phyloP scores from a whole-genome alignment of 2,888 invertebrate species.

The Aquatica leii region DNA sequence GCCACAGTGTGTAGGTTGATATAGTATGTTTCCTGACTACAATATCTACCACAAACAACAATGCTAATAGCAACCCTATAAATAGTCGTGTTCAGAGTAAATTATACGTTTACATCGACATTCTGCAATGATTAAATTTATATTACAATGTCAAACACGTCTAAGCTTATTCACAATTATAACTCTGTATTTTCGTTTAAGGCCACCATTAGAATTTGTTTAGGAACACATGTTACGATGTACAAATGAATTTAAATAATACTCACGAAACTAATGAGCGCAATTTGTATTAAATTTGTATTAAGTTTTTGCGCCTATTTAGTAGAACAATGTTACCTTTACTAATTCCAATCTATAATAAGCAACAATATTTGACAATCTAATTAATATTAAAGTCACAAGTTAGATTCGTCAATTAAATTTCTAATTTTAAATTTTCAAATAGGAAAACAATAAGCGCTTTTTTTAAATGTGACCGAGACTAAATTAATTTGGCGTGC shows the following conservation, averaged over 20 bases:
- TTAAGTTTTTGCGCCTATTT: background rate
- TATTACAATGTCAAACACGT: constrained; percentile 30
- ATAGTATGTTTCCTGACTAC: constrained; percentile 22
- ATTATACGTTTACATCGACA: constrained; percentile 26
- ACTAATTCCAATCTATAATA: too few species aligned
- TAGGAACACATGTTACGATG: constrained; percentile 22
- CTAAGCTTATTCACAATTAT: constrained; percentile 32
- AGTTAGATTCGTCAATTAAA: background rate
- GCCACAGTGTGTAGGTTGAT: constrained; percentile 26
- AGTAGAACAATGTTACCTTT: background rate
- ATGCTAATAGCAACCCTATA: constrained; percentile 25
- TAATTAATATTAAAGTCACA: background rate
- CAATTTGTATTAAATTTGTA: background rate
- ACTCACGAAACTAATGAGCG: constrained; percentile 16
- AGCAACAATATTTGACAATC: constrained; percentile 7
- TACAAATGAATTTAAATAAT: constrained; percentile 27
- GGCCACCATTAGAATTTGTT: constrained; percentile 27
- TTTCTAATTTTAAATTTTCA: background rate
- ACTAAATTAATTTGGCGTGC: background rate
- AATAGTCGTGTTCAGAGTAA: constrained; percentile 25
- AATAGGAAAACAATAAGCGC: background rate
- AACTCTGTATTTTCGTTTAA: constrained; percentile 25
- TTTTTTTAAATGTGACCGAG: background rate
- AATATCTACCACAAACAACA: constrained; percentile 29
- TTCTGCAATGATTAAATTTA: constrained; percentile 21